A percentile compares a stretch with the other conserved stretches of the same genome.
These are phyloP conservation scores for Hemibagrus guttatus DNA, from an alignment of 2,797 vertebrate genomes.

Conservation along the genomic window DNA sequence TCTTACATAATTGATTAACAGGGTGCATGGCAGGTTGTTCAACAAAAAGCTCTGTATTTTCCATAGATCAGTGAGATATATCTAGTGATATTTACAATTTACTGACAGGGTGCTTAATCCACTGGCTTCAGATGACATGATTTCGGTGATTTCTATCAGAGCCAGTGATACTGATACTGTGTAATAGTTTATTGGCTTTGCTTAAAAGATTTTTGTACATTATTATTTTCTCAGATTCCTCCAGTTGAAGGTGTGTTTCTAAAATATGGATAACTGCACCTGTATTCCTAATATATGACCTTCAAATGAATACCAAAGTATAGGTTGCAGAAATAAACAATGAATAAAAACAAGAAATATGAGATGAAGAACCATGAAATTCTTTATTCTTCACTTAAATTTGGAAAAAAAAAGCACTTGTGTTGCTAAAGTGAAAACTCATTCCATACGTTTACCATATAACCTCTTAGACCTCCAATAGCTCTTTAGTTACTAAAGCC, in stretches of 20 bases:
- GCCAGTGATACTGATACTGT: neutral
- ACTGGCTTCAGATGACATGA: neutral
- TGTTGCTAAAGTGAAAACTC: neutral
- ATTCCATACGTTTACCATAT: neutral
- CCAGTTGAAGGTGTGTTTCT: neutral
- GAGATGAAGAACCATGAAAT: neutral
- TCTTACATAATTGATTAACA: slow-evolving; percentile 76
- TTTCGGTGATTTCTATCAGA: neutral
- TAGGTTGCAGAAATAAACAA: neutral
- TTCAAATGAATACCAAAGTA: neutral
- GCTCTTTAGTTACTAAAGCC: neutral
- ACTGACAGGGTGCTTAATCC: neutral
- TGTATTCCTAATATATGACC: neutral
- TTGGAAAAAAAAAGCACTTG: neutral
- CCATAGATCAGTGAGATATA: slow-evolving; percentile 52
- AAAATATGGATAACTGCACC: neutral
- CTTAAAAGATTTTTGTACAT: neutral
- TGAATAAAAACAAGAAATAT: neutral
- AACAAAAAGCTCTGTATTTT: slow-evolving; percentile 67
- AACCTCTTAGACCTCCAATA: neutral
- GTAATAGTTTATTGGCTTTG: neutral
- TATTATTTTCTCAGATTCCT: neutral
- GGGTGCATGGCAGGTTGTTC: slow-evolving; percentile 63
- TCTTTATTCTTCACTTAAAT: neutral
- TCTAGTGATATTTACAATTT: slow-evolving; percentile 5